A percentile compares a stretch with the other conserved stretches of the same genome.
Evolutionary conservation across 2,797 vertebrate genomes (phyloP).

Genomic region (Poeciliopsis infans): DNA sequence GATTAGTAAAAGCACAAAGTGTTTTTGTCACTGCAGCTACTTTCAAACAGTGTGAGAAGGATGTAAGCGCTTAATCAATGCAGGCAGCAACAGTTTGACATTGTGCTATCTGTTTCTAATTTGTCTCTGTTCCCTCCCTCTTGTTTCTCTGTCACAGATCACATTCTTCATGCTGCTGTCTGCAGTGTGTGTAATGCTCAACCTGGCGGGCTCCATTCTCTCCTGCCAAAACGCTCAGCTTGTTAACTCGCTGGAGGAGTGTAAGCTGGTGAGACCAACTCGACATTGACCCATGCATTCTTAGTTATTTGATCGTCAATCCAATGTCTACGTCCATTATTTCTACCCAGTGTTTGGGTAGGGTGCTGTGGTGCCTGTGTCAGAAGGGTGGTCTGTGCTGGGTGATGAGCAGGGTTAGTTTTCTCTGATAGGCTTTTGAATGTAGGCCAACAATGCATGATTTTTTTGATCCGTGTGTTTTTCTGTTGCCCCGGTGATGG

Average conservation of each 20-base stretch:
- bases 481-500: background rate
- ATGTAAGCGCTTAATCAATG: slow-evolving; percentile 1
- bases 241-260: slow-evolving; percentile 94
- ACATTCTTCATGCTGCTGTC: slow-evolving; percentile 99
- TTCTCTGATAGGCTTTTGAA: background rate
- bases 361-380: background rate
- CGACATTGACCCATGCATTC: slow-evolving; percentile 19
- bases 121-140: slow-evolving; percentile 13
- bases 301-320: background rate
- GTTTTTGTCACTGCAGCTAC: slow-evolving; percentile 1
- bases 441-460: background rate
- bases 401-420: background rate
- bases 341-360: background rate
- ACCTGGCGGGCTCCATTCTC: slow-evolving; percentile 96
- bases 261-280: slow-evolving; percentile 91
- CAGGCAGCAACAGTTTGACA: slow-evolving; percentile 23
- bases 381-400: background rate
- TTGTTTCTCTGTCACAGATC: slow-evolving; percentile 81
- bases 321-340: background rate
- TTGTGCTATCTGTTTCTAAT: slow-evolving; percentile 5
- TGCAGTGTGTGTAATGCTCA: slow-evolving; percentile 98
- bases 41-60: slow-evolving; percentile 20
- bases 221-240: slow-evolving; percentile 99
- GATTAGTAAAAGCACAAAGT: background rate
- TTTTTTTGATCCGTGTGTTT: background rate